Evolutionary conservation across 1,140 invertebrate genomes (phyloP).

Genomic region (Holotrichia oblita): DNA sequence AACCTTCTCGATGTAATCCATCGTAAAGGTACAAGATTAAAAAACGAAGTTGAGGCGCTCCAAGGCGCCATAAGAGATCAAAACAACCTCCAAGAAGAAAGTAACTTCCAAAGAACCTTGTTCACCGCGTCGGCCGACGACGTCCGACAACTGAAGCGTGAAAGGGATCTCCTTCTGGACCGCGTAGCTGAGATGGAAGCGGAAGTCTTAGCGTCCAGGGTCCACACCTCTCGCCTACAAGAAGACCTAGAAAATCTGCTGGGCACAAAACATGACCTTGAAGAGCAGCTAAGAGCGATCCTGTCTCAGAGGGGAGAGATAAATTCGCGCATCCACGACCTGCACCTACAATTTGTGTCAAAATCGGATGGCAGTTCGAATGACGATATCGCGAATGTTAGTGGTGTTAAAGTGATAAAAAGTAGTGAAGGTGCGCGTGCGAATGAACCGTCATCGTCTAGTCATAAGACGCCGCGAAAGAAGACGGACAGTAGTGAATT

Average conservation of each 20-base stretch:
- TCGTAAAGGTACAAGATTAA: constrained; percentile 76
- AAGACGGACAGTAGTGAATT: constrained; percentile 46
- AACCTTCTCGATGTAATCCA: constrained; percentile 87
- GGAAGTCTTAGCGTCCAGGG: constrained; percentile 71
- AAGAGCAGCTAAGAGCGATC: constrained; percentile 69
- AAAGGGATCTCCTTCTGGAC: constrained; percentile 73
- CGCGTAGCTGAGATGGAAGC: constrained; percentile 78
- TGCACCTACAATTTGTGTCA: constrained; percentile 61
- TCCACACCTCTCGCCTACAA: constrained; percentile 71
- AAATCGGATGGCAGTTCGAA: constrained; percentile 48
- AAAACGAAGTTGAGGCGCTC: constrained; percentile 76
- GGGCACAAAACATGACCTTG: constrained; percentile 69
- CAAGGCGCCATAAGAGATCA: constrained; percentile 62
- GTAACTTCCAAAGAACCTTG: constrained; percentile 63
- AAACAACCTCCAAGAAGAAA: constrained; percentile 62
- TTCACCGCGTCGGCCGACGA: constrained; percentile 62
- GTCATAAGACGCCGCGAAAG: constrained; percentile 29
- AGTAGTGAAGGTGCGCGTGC: constrained; percentile 13
- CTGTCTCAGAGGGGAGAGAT: constrained; percentile 65
- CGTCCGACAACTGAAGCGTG: constrained; percentile 67
- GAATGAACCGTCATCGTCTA: constrained; percentile 11
- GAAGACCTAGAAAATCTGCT: constrained; percentile 68
- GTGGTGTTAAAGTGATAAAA: background rate
- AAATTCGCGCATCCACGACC: constrained; percentile 62
- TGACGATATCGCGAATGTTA: background rate